Evolutionary conservation across 2,113 vertebrate genomes (phyloP), one percentile per base, ranked within the genome.

Genomic region (Tachycineta bicolor): DNA sequence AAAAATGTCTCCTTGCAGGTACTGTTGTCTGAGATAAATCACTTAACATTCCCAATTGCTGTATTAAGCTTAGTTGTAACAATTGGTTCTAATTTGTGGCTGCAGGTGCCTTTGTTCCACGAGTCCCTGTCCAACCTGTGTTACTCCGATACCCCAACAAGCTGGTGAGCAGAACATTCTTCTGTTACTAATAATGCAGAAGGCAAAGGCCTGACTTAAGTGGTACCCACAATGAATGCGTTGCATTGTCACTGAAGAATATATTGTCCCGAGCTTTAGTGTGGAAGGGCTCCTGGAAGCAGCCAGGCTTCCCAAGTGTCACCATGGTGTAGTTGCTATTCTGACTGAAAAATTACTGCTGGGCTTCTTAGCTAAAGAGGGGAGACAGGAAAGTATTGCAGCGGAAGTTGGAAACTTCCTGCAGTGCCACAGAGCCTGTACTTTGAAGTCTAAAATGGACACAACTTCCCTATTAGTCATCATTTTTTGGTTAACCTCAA

Each of bases 131-230:
- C 46, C 99, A 99, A 63, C 99, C 99, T 5, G 93, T 99, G 59
- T 60, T 99, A n/a, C 97, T 99, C 50, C 98, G 98, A 62, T 99
- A 99, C 74, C 99, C 99, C 68, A 99, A 99, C 97, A 98, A 85
- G 62, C 91, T 99, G 98, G 99, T 99, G 95, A 98, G 99, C 95
- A 47, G 46, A 9, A 10, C 14, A 4, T 59, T 88, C 22, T 64
- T 37, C 55, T 55, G 0, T 67, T 20, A 44, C 67, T 89, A 20
- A 6, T 23, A 25, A 50, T 17, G 19, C 1, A 12, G 31, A 50
- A 88, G 43, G 28, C 29, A 59, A 77, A 60, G 43, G 63, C 56
- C 46, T 43, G 5, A 31, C 28, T 76, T 25, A 29, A 46, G 34
- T 4, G 7, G 12, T 56, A 34, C 23, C 53, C 53, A 39, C 5